These are phyloP conservation scores for Gallinago jamesoni DNA, from an alignment of 2,113 vertebrate species.

Conservation along the genomic window DNA sequence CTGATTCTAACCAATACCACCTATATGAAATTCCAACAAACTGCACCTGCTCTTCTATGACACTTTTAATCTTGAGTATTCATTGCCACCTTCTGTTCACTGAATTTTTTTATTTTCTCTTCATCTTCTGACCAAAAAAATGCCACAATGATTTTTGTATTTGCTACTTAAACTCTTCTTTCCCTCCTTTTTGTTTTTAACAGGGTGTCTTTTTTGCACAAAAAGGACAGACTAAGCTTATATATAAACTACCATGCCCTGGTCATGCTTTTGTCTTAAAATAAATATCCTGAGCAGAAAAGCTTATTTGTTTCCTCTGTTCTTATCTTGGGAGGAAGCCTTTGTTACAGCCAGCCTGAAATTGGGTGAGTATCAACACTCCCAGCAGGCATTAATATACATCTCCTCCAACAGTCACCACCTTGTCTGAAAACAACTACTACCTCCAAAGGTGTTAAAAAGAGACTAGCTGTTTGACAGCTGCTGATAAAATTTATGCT, in stretches of 20 bases:
- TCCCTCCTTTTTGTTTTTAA: not conserved
- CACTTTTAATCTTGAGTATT: not conserved
- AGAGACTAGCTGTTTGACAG: not conserved
- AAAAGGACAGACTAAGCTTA: not conserved
- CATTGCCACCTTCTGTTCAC: not conserved
- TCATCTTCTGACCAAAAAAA: not conserved
- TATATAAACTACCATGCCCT: not conserved
- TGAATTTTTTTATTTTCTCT: not conserved
- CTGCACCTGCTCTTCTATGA: not conserved
- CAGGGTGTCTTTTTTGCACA: not conserved
- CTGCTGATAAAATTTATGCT: not conserved
- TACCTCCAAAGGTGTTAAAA: not conserved
- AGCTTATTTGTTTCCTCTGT: not conserved
- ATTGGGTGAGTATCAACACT: not conserved
- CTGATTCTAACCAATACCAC: not conserved
- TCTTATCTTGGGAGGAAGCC: not conserved
- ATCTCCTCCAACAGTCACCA: not conserved
- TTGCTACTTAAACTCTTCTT: not conserved
- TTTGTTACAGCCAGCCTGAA: not conserved
- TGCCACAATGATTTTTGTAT: not conserved
- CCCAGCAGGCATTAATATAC: not conserved
- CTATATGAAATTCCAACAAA: not conserved
- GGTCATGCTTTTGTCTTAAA: not conserved
- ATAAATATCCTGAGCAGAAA: not conserved
- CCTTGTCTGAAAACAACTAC: not conserved